Conservation (phyloP, 2,113 vertebrate genomes). For the Capra hircus region DNA sequence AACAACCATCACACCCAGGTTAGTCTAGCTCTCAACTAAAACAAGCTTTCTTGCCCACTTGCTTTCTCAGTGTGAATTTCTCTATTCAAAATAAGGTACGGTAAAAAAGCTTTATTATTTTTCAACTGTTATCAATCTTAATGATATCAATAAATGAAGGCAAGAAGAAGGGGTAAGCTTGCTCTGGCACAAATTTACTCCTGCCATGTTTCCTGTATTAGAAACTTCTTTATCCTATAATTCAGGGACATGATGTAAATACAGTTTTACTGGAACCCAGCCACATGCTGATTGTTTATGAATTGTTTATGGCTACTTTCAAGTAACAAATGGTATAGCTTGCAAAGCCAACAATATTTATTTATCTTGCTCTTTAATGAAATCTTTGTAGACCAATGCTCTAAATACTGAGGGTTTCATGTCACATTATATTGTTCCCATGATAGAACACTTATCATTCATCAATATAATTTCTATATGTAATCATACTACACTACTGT, state of each 20-base stretch:
- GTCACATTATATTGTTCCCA: not conserved
- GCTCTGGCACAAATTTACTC: not conserved
- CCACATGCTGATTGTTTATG: not conserved
- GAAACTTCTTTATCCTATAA: not conserved
- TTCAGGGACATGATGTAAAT: not conserved
- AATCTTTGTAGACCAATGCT: not conserved
- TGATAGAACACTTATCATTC: not conserved
- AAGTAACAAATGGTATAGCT: not conserved
- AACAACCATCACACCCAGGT: not conserved
- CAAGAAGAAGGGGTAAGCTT: not conserved
- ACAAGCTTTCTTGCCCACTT: not conserved
- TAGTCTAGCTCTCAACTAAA: not conserved
- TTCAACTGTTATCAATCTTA: not conserved
- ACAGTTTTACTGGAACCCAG: not conserved
- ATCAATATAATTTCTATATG: not conserved
- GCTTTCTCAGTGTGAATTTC: not conserved
- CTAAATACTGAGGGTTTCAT: not conserved
- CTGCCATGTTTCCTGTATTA: not conserved
- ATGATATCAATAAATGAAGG: not conserved
- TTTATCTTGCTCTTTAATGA: not conserved
- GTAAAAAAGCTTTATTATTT: not conserved
- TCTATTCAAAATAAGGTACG: not conserved
- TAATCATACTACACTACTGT: not conserved
- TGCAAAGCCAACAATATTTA: not conserved
- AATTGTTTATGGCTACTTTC: not conserved